Conservation (phyloP, 2,888 invertebrate species). For the Drosophila eohydei region DNA sequence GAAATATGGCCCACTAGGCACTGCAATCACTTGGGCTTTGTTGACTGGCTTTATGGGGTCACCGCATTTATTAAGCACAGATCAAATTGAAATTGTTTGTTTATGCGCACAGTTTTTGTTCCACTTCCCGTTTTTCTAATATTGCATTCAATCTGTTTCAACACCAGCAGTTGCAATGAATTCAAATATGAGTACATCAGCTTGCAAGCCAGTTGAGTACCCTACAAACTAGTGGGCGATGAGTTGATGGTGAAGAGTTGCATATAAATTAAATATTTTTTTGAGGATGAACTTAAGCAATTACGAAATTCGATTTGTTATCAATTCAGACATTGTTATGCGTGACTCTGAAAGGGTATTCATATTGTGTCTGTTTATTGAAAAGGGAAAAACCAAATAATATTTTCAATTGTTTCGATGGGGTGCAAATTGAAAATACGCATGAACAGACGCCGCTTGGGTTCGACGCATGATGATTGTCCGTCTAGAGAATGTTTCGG, state of each 20-base stretch:
- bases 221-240: too few species aligned
- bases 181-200: background rate
- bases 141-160: background rate
- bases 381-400: background rate
- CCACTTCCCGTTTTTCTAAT: constrained; percentile 5
- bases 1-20: constrained; percentile 64
- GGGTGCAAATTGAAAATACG: constrained; percentile 55
- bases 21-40: constrained; percentile 34
- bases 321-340: background rate
- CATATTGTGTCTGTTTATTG: background rate
- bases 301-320: too few species aligned
- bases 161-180: background rate
- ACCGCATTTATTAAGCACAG: constrained; percentile 51
- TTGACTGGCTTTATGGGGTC: constrained; percentile 10
- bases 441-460: constrained; percentile 17
- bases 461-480: constrained; percentile 38
- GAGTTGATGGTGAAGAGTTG: too few species aligned
- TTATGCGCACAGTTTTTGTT: constrained; percentile 15
- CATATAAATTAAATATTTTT: too few species aligned
- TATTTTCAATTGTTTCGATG: constrained; percentile 27
- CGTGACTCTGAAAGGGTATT: constrained; percentile 22
- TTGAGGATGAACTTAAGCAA: too few species aligned
- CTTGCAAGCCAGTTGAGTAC: background rate
- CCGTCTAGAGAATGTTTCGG: constrained; percentile 58
- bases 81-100: constrained; percentile 54